These are phyloP conservation scores for Lucilia cuprina DNA, from an alignment of 1,140 invertebrate genomes.

Conservation along the genomic window DNA sequence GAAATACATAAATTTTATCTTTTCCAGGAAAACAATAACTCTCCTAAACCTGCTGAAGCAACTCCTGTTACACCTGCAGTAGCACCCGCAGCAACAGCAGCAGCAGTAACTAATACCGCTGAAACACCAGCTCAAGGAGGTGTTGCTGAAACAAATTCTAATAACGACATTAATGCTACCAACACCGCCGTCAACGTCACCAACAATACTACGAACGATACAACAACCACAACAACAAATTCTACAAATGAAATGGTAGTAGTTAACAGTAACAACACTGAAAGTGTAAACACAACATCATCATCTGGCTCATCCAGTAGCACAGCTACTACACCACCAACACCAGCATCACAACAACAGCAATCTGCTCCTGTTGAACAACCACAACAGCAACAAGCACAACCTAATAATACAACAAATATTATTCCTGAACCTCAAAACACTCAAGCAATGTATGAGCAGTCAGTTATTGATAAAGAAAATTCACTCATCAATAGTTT, in stretches of 20 bases:
- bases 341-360: slow-evolving; percentile 51
- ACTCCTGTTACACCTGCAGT: neutral
- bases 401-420: neutral
- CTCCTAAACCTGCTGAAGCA: slow-evolving; percentile 25
- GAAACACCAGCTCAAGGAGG: slow-evolving; percentile 48
- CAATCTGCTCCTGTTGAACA: neutral
- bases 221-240: slow-evolving; percentile 37
- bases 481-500: slow-evolving; percentile 60
- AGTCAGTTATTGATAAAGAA: slow-evolving; percentile 61
- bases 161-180: slow-evolving; percentile 52
- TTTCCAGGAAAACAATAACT: slow-evolving; percentile 50
- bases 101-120: neutral
- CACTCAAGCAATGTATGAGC: slow-evolving; percentile 58
- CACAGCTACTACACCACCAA: slow-evolving; percentile 64
- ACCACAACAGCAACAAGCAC: slow-evolving; percentile 43
- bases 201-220: slow-evolving; percentile 57
- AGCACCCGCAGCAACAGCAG: neutral
- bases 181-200: slow-evolving; percentile 56
- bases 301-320: slow-evolving; percentile 61
- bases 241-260: neutral
- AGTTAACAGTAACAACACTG: slow-evolving; percentile 28
- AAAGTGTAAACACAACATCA: slow-evolving; percentile 29
- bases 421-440: slow-evolving; percentile 46
- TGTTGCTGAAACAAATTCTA: slow-evolving; percentile 43
- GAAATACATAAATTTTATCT: slow-evolving; percentile 21